Conservation (phyloP, 1,140 invertebrate genomes). For the Acromyrmex heyeri region DNA sequence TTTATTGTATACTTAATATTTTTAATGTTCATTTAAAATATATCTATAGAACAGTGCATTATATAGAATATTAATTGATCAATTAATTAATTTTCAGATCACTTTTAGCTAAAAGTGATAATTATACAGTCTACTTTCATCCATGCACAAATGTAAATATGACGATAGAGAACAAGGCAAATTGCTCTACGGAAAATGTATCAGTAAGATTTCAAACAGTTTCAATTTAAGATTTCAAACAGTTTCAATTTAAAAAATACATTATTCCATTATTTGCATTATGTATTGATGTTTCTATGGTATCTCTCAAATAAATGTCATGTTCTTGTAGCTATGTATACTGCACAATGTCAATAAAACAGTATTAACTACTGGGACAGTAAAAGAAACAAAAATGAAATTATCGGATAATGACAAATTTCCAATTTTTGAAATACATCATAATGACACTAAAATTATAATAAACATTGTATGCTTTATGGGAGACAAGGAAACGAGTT, state of each 20-base stretch:
- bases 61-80: constrained; percentile 7
- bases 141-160: constrained; percentile 69
- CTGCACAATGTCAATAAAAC: not conserved
- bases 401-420: not conserved
- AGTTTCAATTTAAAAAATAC: not conserved
- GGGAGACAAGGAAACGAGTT: not conserved
- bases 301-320: constrained; percentile 1
- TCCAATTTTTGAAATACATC: constrained; percentile 43
- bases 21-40: not conserved
- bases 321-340: constrained; percentile 63
- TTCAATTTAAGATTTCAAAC: not conserved
- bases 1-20: not conserved
- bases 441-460: constrained; percentile 26
- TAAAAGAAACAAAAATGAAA: constrained; percentile 63
- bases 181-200: constrained; percentile 9
- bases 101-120: not conserved
- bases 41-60: not conserved
- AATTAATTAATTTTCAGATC: constrained; percentile 63
- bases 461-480: constrained; percentile 63
- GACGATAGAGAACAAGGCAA: not conserved
- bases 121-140: constrained; percentile 59
- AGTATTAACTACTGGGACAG: constrained; percentile 46
- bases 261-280: not conserved
- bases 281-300: constrained; percentile 17
- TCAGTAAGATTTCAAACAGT: constrained; percentile 63